Evolutionary conservation across 2,888 invertebrate species (phyloP).

Genomic region (Limnephilus marmoratus): DNA sequence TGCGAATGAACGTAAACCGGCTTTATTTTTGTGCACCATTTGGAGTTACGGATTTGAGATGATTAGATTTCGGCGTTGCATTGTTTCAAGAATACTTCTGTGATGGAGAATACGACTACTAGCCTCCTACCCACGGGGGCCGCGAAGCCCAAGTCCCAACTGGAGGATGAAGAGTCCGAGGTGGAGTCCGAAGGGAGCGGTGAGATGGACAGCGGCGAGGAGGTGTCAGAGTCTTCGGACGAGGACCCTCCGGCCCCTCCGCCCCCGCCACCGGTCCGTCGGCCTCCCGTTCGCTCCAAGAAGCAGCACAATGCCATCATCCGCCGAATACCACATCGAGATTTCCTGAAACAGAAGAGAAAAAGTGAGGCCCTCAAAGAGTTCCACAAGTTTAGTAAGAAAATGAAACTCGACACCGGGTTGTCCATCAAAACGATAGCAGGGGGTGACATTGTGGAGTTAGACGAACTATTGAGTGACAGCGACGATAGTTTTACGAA

Average conservation of each 20-base stretch:
- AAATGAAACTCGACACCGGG: slow-evolving; percentile 77
- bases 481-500: slow-evolving; percentile 69
- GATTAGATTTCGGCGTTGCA: slow-evolving; percentile 55
- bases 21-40: slow-evolving; percentile 38
- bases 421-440: slow-evolving; percentile 75
- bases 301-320: slow-evolving; percentile 68
- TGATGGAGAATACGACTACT: slow-evolving; percentile 61
- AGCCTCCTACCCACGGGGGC: slow-evolving; percentile 68
- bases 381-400: slow-evolving; percentile 77
- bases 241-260: slow-evolving; percentile 70
- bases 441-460: slow-evolving; percentile 75
- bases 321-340: slow-evolving; percentile 65
- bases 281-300: slow-evolving; percentile 68
- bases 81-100: slow-evolving; percentile 52
- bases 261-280: slow-evolving; percentile 75
- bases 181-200: slow-evolving; percentile 66
- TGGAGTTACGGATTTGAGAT: slow-evolving; percentile 41
- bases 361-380: slow-evolving; percentile 77
- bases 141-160: slow-evolving; percentile 71
- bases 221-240: slow-evolving; percentile 70
- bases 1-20: slow-evolving; percentile 36
- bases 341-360: slow-evolving; percentile 73
- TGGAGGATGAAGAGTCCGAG: slow-evolving; percentile 61
- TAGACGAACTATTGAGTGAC: slow-evolving; percentile 67
- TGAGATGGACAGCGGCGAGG: slow-evolving; percentile 68